Base-by-base conservation (phyloP, 2,888 invertebrate species). In the Oasisia sp. region DNA sequence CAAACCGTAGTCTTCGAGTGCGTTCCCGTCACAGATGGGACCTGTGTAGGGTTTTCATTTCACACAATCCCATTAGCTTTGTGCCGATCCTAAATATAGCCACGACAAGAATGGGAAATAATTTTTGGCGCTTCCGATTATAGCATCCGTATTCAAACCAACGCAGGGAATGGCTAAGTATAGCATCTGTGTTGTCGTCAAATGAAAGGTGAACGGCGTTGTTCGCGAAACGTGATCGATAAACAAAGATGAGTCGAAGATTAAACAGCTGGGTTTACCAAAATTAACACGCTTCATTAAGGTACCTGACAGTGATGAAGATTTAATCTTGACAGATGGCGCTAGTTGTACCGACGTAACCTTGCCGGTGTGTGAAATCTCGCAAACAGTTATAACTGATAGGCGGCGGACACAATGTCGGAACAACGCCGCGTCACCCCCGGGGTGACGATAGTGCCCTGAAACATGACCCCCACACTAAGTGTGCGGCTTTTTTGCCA, bases 281-380 rank as follows among this genome's bases (percentile, higher is more conserved):
- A 74, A 74, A 74, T 74, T 74, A 74, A 74, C 74, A 74, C 74
- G 14, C 27, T 27, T 74, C 74, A 27, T 74, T 74, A 74, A 74
- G 74, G 74, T 27, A n/a, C 14, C 74, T 74, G 74, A 74, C 74
- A 74, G 74, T 3, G 74, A 74, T 74, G 74, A 19, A 27, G 74
- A 74, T 74, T 74, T 74, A 74, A 74, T 74, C 74, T 74, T 74
- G 74, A 74, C 74, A 74, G 74, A 74, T 74, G 74, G 74, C 74
- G 19, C 19, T 74, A 74, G 4, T 74, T 74, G 74, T 74, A 74
- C 74, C 74, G 19, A 27, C 74, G 74, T 74, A 74, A 74, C 74
- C 74, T n/a, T n/a, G 74, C n/a, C 27, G 27, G 74, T 74, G 74
- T 74, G 27, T 74, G 74, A 27, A 27, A 74, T 74, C 27, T 27